A percentile compares a stretch with the other conserved stretches of the same genome.
Conservation (phyloP, 2,113 vertebrate species). For the pig (Sus scrofa) region DNA sequence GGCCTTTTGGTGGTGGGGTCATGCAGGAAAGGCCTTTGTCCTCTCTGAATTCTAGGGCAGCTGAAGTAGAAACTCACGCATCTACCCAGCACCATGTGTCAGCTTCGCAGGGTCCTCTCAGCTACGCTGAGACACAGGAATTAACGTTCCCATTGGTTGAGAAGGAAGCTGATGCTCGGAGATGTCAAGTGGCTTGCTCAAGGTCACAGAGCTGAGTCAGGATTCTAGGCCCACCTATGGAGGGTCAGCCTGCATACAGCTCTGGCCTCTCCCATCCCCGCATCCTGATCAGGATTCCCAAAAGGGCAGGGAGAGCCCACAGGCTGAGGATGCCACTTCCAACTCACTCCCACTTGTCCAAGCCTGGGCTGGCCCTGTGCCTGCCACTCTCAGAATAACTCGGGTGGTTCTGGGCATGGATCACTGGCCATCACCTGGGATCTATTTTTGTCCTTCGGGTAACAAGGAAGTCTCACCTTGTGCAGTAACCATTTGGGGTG, state of each 20-base stretch:
- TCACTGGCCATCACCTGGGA: slow-evolving; percentile 60
- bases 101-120: slow-evolving; percentile 10
- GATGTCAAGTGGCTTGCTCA: not conserved
- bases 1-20: not conserved
- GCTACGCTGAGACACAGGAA: not conserved
- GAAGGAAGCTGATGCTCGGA: not conserved
- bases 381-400: slow-evolving; percentile 42
- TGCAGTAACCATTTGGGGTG: slow-evolving; percentile 24
- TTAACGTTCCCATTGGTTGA: not conserved
- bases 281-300: not conserved
- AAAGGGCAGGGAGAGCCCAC: not conserved
- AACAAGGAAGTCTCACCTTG: slow-evolving; percentile 66
- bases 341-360: slow-evolving; percentile 24
- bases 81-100: not conserved
- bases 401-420: not conserved
- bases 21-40: not conserved
- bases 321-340: slow-evolving; percentile 29
- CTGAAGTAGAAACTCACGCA: not conserved
- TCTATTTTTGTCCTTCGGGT: slow-evolving; percentile 77
- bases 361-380: slow-evolving; percentile 51
- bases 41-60: not conserved
- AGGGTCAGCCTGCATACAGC: not conserved
- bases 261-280: not conserved
- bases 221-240: not conserved
- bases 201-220: not conserved